Percentiles rank a stretch among this genome's conserved stretches.
Evolutionary conservation across 2,113 vertebrate genomes (phyloP).

Genomic region (Gnathonemus longibarbis): DNA sequence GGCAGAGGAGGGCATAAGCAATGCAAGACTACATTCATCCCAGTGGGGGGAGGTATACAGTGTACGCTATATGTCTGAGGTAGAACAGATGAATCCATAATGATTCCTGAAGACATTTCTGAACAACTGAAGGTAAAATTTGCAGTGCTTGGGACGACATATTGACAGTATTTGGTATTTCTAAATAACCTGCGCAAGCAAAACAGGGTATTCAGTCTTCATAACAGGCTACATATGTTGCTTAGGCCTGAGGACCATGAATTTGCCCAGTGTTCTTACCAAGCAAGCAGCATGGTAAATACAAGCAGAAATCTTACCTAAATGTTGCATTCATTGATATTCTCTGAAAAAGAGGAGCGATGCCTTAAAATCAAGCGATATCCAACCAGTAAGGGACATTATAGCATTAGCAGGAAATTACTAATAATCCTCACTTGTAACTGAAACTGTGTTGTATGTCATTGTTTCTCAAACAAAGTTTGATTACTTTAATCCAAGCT

Average conservation of each 20-base stretch:
- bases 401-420: not conserved
- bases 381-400: not conserved
- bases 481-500: not conserved
- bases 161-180: not conserved
- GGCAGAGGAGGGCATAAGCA: not conserved
- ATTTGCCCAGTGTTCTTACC: not conserved
- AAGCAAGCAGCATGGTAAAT: not conserved
- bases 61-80: not conserved
- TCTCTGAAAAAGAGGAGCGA: conserved; percentile 48
- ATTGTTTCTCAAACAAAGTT: not conserved
- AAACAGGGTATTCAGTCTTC: not conserved
- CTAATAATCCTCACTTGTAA: not conserved
- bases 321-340: conserved; percentile 34
- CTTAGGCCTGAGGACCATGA: too few species aligned
- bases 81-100: not conserved
- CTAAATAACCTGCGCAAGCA: not conserved
- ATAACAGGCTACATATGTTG: not conserved
- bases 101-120: not conserved
- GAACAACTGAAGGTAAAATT: not conserved
- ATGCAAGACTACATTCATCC: not conserved
- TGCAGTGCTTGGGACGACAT: not conserved
- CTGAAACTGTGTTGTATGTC: not conserved
- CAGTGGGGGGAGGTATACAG: not conserved
- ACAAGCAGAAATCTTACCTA: conserved; percentile 40
- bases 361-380: not conserved